Evolutionary conservation across 2,113 vertebrate genomes (phyloP).

Genomic region (Larimichthys crocea): DNA sequence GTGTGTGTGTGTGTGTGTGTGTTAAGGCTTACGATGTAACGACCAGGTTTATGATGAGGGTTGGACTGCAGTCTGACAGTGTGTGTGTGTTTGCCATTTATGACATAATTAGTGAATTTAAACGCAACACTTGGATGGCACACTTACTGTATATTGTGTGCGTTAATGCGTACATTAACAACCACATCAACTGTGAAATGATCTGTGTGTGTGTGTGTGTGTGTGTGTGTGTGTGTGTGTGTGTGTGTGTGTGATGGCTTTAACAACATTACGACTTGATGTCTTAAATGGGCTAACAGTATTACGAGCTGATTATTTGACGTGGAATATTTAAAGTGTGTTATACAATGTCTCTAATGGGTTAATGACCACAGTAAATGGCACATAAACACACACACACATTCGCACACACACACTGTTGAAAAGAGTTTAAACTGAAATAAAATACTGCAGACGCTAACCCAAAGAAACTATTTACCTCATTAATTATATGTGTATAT

Average conservation of each 20-base stretch:
- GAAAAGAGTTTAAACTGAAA: slow-evolving; percentile 2
- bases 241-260: slow-evolving; percentile 7
- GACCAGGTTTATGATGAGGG: slow-evolving; percentile 23
- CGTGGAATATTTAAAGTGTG: slow-evolving; percentile 4
- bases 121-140: slow-evolving; percentile 9
- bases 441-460: not conserved
- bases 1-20: slow-evolving; percentile 21
- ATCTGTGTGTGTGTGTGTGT: slow-evolving; percentile 2
- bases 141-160: slow-evolving; percentile 16
- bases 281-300: slow-evolving; percentile 27
- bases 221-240: slow-evolving; percentile 19
- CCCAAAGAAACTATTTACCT: not conserved
- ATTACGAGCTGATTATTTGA: slow-evolving; percentile 36
- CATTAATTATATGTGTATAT: too few species aligned
- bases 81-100: slow-evolving; percentile 27
- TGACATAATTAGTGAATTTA: slow-evolving; percentile 38
- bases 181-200: not conserved
- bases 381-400: not conserved
- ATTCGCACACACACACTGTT: not conserved
- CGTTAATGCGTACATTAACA: slow-evolving; percentile 20
- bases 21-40: slow-evolving; percentile 4
- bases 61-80: not conserved
- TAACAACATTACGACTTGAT: slow-evolving; percentile 27
- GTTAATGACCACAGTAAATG: slow-evolving; percentile 6
- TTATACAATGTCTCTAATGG: slow-evolving; percentile 14